These are phyloP conservation scores for Agonopterix subpropinquella DNA, from an alignment of 2,888 invertebrate genomes.

Conservation along the genomic window DNA sequence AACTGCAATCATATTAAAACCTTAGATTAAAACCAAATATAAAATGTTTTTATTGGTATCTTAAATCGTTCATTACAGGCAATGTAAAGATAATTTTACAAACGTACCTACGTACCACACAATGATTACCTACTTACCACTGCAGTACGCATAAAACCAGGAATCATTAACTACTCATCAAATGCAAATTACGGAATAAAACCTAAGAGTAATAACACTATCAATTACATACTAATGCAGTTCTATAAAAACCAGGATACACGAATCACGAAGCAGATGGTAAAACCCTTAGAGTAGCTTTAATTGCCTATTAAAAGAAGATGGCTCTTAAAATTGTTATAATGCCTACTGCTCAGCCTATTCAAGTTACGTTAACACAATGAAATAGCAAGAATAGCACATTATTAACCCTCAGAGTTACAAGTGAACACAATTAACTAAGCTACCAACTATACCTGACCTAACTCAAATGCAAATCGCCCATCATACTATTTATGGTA, in stretches of 20 bases:
- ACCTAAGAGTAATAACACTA: slow-evolving; percentile 6
- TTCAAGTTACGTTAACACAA: slow-evolving; percentile 54
- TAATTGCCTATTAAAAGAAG: slow-evolving; percentile 62
- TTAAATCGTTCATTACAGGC: no score
- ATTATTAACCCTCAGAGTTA: slow-evolving; percentile 43
- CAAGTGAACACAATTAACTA: slow-evolving; percentile 57
- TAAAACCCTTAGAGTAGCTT: slow-evolving; percentile 21
- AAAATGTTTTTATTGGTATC: no score
- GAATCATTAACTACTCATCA: neutral
- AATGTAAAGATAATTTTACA: no score
- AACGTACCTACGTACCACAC: no score
- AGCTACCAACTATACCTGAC: slow-evolving; percentile 32
- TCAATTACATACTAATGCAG: slow-evolving; percentile 21
- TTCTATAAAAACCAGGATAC: slow-evolving; percentile 26
- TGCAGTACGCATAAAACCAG: no score
- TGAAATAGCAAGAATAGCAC: slow-evolving; percentile 63
- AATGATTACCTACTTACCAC: neutral
- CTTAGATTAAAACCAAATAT: no score
- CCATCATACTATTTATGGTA: slow-evolving; percentile 65
- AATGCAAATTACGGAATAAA: slow-evolving; percentile 7
- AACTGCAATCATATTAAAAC: no score
- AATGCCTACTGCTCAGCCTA: slow-evolving; percentile 32
- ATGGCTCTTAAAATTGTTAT: slow-evolving; percentile 50
- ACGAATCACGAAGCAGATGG: slow-evolving; percentile 9
- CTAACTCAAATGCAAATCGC: slow-evolving; percentile 68